A percentile compares a stretch with the other conserved stretches of the same genome.
phyloP scores from a whole-genome alignment of 2,888 invertebrate genomes.

The Sisyra nigra region DNA sequence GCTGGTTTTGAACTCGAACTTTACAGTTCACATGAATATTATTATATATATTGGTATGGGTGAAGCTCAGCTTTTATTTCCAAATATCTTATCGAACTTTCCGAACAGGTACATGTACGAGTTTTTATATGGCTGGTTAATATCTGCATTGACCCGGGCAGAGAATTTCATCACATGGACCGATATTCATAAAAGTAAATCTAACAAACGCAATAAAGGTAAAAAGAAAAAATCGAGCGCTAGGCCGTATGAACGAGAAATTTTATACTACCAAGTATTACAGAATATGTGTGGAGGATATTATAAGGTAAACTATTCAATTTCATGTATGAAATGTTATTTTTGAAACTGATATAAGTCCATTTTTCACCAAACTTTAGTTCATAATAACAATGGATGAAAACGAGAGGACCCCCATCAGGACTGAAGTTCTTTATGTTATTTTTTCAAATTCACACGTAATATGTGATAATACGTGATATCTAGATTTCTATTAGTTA shows the following conservation, averaged over 20 bases:
- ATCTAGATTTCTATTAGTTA: no score
- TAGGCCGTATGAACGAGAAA: constrained; percentile 65
- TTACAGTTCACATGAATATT: constrained; percentile 90
- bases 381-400: no score
- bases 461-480: no score
- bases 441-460: no score
- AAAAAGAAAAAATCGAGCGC: constrained; percentile 46
- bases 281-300: constrained; percentile 92
- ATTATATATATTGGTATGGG: constrained; percentile 81
- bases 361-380: no score
- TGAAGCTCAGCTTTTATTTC: constrained; percentile 6
- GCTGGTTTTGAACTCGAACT: constrained; percentile 91
- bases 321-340: no score
- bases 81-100: constrained; percentile 8
- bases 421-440: no score
- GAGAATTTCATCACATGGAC: constrained; percentile 54
- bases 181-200: constrained; percentile 23
- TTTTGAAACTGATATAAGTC: no score
- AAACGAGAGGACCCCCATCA: background rate
- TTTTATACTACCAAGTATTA: constrained; percentile 77
- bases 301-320: constrained; percentile 70
- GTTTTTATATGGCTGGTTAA: constrained; percentile 85
- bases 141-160: constrained; percentile 78
- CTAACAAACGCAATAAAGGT: constrained; percentile 30
- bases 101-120: constrained; percentile 71